These are phyloP conservation scores for Protobothrops mucrosquamatus DNA, from an alignment of 2,113 vertebrate genomes.

Conservation along the genomic window DNA sequence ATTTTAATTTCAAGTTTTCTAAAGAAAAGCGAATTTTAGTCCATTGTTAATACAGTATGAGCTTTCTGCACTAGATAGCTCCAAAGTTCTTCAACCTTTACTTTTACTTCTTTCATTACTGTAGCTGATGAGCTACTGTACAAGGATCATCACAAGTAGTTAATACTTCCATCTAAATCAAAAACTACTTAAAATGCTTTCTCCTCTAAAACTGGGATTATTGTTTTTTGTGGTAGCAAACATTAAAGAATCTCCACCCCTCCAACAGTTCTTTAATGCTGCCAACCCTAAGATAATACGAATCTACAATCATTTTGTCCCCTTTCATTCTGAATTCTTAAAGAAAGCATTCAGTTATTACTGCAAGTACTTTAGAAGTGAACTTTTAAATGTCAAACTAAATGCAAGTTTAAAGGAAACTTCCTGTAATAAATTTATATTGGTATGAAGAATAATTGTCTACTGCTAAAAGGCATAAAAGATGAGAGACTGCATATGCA, in stretches of 20 bases:
- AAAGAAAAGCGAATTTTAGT: neutral
- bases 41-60: neutral
- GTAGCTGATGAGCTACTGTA: accelerated
- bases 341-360: neutral
- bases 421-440: constrained; percentile 30
- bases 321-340: neutral
- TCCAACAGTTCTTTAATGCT: neutral
- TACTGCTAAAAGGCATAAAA: constrained; percentile 20
- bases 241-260: constrained; percentile 20
- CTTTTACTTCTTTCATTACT: neutral
- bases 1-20: neutral
- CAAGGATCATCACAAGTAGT: constrained; percentile 1
- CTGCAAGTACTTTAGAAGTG: neutral
- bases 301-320: neutral
- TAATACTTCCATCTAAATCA: neutral
- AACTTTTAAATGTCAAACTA: neutral
- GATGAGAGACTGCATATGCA: constrained; percentile 14
- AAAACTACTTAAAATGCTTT: neutral
- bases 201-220: constrained; percentile 24
- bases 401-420: constrained; percentile 35
- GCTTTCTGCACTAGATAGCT: neutral
- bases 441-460: constrained; percentile 20
- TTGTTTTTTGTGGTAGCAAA: neutral
- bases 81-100: neutral
- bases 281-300: neutral